Conservation (phyloP, 2,888 invertebrate genomes). For the Chymomyza amoena region DNA sequence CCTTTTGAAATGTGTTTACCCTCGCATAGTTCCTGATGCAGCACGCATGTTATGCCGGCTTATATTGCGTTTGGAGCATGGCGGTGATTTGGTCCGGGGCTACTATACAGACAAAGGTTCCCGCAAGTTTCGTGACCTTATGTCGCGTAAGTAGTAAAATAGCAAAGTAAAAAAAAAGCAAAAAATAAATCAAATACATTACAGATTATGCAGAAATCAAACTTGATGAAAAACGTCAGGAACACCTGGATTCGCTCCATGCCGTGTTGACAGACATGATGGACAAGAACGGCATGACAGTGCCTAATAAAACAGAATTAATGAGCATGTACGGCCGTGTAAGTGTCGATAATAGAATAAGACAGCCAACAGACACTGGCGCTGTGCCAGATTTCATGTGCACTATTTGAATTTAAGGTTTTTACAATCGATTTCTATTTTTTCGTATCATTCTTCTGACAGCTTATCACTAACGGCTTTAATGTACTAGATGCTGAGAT, state of each 20-base stretch:
- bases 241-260: conserved; percentile 87
- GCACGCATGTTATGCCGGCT: conserved; percentile 89
- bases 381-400: not conserved
- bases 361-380: conserved; percentile 10
- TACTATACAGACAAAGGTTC: conserved; percentile 85
- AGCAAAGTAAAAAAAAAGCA: not conserved
- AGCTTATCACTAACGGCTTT: conserved; percentile 95
- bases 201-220: conserved; percentile 91
- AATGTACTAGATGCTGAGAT: conserved; percentile 91
- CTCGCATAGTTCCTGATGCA: conserved; percentile 88
- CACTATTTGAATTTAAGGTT: not conserved
- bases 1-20: conserved; percentile 85
- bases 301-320: conserved; percentile 88
- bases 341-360: conserved; percentile 70
- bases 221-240: conserved; percentile 85
- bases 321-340: conserved; percentile 93
- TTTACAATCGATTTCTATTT: not conserved
- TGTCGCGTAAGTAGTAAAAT: conserved; percentile 87
- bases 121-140: conserved; percentile 90
- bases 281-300: conserved; percentile 80
- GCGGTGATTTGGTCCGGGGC: conserved; percentile 84
- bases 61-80: conserved; percentile 82
- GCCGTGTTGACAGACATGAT: conserved; percentile 87
- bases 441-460: conserved; percentile 61
- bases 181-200: not conserved